Evolutionary conservation across 1,140 invertebrate species (phyloP).

Genomic region (Lepeophtheirus salmonis): DNA sequence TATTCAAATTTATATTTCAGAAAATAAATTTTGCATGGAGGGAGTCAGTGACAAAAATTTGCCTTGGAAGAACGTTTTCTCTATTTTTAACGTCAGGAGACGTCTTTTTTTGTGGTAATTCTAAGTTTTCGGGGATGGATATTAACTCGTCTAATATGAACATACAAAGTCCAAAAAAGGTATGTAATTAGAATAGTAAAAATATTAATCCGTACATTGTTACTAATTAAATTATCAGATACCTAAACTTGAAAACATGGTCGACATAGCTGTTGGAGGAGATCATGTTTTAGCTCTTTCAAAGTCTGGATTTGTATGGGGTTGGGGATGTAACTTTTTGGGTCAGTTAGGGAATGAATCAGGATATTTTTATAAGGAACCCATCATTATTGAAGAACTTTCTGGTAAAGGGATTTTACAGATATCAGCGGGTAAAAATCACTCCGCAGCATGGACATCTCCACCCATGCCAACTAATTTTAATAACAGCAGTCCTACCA

Average conservation of each 20-base stretch:
- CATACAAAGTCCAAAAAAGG: background rate
- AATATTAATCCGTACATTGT: background rate
- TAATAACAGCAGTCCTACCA: slow-evolving; percentile 29
- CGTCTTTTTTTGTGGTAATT: slow-evolving; percentile 40
- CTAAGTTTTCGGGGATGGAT: background rate
- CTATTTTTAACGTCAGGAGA: slow-evolving; percentile 43
- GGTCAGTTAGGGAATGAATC: slow-evolving; percentile 39
- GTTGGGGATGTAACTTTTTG: slow-evolving; percentile 44
- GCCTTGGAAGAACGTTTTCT: slow-evolving; percentile 42
- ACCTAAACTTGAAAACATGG: slow-evolving; percentile 25
- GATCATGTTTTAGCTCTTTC: slow-evolving; percentile 43
- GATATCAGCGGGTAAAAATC: slow-evolving; percentile 41
- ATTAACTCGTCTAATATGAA: too few relatives aligned
- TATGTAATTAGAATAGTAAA: too few relatives aligned
- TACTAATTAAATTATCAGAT: background rate
- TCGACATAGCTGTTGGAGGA: slow-evolving; percentile 40
- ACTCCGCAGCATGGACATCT: slow-evolving; percentile 44
- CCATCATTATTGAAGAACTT: slow-evolving; percentile 34
- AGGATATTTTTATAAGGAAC: slow-evolving; percentile 28
- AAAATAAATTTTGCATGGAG: slow-evolving; percentile 36
- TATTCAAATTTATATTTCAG: slow-evolving; percentile 24
- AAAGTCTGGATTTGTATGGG: slow-evolving; percentile 38
- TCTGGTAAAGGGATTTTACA: slow-evolving; percentile 39
- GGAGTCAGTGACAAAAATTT: slow-evolving; percentile 38
- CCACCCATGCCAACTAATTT: slow-evolving; percentile 30